Base-by-base conservation (phyloP, 2,888 invertebrate genomes). In the Quadroppia sp. region DNA sequence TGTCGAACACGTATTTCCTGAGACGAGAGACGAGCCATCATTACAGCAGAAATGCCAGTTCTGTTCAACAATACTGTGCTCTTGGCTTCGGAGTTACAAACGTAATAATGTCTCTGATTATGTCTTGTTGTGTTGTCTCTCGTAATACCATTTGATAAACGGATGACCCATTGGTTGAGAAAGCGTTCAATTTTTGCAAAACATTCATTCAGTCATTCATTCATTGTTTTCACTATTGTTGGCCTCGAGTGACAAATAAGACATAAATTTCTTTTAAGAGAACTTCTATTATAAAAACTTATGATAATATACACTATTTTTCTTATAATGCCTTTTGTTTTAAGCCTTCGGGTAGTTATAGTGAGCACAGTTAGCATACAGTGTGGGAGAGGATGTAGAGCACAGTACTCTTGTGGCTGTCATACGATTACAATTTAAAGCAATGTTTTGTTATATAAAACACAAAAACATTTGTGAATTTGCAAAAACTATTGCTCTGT, bases 1-100 rank as follows among this genome's bases (percentile, higher is more conserved):
- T 67, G 67, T 40, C 36, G 67, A 67, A 67, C 67, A 67, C 67
- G 67, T 67, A 67, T 42, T 67, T 67, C 67, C 67, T 67, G 67
- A 61, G 61, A 36, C 11, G 61, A 64, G 6, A 67, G n/a, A n/a
- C n/a, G n/a, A n/a, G 40, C 67, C 40, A 67, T 40, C 40, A 67
- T 67, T 40, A 67, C 42, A 67, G 13, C 15, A n/a, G 23, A 23
- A 13, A 59, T 23, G 23, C 20, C 59, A 30, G 32, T 30, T 15
- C 15, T 32, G 32, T 15, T 32, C 59, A 30, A 15, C 59, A 59
- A 15, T 17, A 28, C 28, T 30, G 32, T 64, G 11, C 25, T 53
- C 7, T 28, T 30, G 15, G 30, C 36, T 36, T n/a, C 15, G 15
- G n/a, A 17, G 45, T 69, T 69, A 67, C 36, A 42, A 42, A 42